Conservation (phyloP, 2,797 vertebrate species). For the Luscinia megarhynchos region DNA sequence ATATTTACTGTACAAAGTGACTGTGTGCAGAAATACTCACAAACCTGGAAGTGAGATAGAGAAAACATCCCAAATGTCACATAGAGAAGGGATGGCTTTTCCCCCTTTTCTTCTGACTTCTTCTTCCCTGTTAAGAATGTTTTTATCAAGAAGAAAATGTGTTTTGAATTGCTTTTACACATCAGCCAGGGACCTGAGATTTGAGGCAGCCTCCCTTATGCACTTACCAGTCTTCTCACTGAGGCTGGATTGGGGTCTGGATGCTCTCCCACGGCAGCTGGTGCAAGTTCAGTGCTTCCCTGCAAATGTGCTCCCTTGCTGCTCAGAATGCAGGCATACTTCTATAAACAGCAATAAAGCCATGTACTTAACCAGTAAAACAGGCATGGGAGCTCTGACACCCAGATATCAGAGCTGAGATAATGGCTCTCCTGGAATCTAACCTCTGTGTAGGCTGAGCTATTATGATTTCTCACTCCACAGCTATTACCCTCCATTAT, state of each 20-base stretch:
- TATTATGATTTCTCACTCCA: not conserved
- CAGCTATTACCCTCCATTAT: not conserved
- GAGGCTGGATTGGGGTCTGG: not conserved
- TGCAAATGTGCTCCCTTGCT: not conserved
- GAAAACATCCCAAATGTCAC: not conserved
- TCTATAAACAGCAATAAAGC: constrained; percentile 3
- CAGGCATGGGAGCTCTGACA: not conserved
- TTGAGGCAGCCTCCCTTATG: rapidly evolving
- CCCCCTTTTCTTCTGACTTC: not conserved
- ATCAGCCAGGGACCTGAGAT: not conserved
- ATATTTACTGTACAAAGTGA: not conserved
- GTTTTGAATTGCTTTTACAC: not conserved
- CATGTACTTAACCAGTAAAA: not conserved
- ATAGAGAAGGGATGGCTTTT: not conserved
- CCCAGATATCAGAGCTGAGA: not conserved
- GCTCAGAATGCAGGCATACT: not conserved
- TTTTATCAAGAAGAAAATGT: not conserved
- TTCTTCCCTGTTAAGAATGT: not conserved
- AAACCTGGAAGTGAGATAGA: not conserved
- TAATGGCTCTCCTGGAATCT: not conserved
- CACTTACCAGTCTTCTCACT: not conserved
- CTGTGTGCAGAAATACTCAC: not conserved
- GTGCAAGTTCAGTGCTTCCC: not conserved
- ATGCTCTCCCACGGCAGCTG: not conserved
- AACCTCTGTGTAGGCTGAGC: not conserved